These are phyloP conservation scores for Oncorhynchus tshawytscha DNA, from an alignment of 2,113 vertebrate genomes.

Conservation along the genomic window DNA sequence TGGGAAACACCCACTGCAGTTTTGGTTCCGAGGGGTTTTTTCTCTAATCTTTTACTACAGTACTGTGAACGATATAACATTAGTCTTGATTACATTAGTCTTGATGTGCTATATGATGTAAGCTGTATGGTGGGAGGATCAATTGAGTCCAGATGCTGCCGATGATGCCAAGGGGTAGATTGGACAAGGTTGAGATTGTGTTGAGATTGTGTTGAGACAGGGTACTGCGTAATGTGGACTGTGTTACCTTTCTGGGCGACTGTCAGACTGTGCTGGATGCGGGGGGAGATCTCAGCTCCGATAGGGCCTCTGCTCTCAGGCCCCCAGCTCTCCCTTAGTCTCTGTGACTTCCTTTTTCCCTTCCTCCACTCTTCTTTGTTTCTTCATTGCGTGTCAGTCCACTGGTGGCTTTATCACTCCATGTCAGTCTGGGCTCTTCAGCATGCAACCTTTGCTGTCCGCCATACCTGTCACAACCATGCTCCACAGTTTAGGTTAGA, in stretches of 20 bases:
- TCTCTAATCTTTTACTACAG: neutral
- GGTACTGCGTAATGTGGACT: neutral
- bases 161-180: neutral
- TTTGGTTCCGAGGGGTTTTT: neutral
- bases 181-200: neutral
- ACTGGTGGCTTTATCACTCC: neutral
- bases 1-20: neutral
- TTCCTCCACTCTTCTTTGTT: neutral
- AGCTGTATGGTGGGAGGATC: neutral
- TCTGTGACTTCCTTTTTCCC: neutral
- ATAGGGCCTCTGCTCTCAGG: neutral
- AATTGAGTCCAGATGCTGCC: conserved; percentile 1
- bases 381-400: neutral
- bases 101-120: neutral
- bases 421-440: neutral
- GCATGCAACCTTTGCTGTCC: neutral
- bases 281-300: neutral
- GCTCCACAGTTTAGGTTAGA: neutral
- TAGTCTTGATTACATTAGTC: neutral
- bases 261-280: neutral
- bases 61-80: neutral
- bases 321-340: neutral
- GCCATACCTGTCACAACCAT: neutral
- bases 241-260: neutral
- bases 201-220: neutral